Conservation (phyloP, 2,113 vertebrate genomes). For the Suncus etruscus region DNA sequence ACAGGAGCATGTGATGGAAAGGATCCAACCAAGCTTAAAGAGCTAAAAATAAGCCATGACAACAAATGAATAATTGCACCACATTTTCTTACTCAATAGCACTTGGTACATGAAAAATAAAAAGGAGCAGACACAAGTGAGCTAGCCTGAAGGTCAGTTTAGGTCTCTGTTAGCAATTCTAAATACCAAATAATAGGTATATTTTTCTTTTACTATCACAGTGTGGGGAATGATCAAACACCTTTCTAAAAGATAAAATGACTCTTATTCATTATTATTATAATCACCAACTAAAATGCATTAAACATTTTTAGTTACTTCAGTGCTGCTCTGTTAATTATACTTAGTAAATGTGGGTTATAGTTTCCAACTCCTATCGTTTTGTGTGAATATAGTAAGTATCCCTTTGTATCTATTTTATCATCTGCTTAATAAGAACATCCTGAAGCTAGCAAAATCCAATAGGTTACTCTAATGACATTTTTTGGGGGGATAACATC, state of each 20-base stretch:
- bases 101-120: not conserved
- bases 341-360: not conserved
- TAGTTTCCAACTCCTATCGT: not conserved
- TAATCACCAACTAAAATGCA: conserved; percentile 3
- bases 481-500: not conserved
- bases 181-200: conserved; percentile 13
- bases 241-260: conserved; percentile 47
- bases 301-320: not conserved
- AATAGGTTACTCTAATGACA: not conserved
- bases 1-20: not conserved
- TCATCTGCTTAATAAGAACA: not conserved
- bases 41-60: conserved; percentile 60
- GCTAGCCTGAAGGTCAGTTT: conserved; percentile 55
- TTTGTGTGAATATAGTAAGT: not conserved
- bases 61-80: conserved; percentile 38
- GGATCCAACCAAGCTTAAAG: not conserved
- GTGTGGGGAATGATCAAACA: conserved; percentile 33
- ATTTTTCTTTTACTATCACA: conserved; percentile 46
- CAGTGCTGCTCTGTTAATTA: not conserved
- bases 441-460: not conserved
- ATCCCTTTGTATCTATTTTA: not conserved
- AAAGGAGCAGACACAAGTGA: conserved; percentile 6
- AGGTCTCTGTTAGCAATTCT: conserved; percentile 52
- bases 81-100: not conserved
- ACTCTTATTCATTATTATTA: conserved; percentile 48